These are phyloP conservation scores for Drosophila melanogaster DNA, from an alignment of 1,140 invertebrate species.

Conservation along the genomic window Release_6_plus_ISO1_MT NT_037436.4:9358001-9358500, in stretches of 20 bases:
- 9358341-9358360: slow-evolving; percentile 72
- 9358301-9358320: slow-evolving; percentile 14
- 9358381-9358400: slow-evolving; percentile 12
- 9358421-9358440: slow-evolving; percentile 22
- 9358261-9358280: slow-evolving; percentile 28
- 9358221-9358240: slow-evolving; percentile 10
- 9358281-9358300: slow-evolving; percentile 10
- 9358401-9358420: slow-evolving; percentile 53
- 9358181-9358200: slow-evolving; percentile 6
- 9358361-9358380: slow-evolving; percentile 63
- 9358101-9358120: slow-evolving; percentile 2
- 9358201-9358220: slow-evolving; percentile 14
- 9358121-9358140: slow-evolving; percentile 28
- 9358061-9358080: slow-evolving; percentile 35
- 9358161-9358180: background rate
- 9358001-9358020: slow-evolving; percentile 53
- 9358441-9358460: slow-evolving; percentile 24
- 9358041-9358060: slow-evolving; percentile 47
- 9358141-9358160: slow-evolving; percentile 5
- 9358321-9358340: slow-evolving; percentile 32
- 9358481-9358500: slow-evolving; percentile 60
- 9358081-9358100: slow-evolving; percentile 7
- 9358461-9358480: slow-evolving; percentile 48
- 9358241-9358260: slow-evolving; percentile 14
- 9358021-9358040: slow-evolving; percentile 40